phyloP scores from a whole-genome alignment of 2,113 vertebrate genomes.

The Solea senegalensis region DNA sequence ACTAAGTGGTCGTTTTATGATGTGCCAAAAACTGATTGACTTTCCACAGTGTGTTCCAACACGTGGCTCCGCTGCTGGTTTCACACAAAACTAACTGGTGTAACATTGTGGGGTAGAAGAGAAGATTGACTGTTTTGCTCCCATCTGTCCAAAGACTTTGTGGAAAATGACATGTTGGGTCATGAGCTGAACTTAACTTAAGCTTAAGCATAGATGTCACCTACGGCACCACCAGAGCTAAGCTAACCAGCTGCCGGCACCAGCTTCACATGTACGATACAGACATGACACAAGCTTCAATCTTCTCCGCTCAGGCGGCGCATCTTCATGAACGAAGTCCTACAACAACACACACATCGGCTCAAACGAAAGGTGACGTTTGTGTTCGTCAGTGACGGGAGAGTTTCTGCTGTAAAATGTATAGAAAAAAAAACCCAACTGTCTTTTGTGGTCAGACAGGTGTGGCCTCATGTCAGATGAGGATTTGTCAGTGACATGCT shows the following conservation, averaged over 20 bases:
- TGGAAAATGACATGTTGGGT: no score
- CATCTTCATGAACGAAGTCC: neutral
- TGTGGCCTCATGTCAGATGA: slow-evolving; percentile 22
- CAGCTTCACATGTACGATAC: neutral
- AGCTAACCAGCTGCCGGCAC: neutral
- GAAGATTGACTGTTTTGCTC: no score
- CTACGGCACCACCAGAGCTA: neutral
- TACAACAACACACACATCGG: slow-evolving; percentile 1
- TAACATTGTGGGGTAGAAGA: no score
- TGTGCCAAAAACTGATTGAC: slow-evolving; percentile 40
- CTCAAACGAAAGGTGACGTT: neutral
- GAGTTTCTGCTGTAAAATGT: neutral
- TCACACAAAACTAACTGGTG: no score
- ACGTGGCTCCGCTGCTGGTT: neutral
- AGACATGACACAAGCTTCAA: neutral
- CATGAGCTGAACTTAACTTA: no score
- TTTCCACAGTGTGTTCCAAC: slow-evolving; percentile 7
- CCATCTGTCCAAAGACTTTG: no score
- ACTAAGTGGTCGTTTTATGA: slow-evolving; percentile 5
- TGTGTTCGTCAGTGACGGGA: neutral
- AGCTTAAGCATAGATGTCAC: neutral
- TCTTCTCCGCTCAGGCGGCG: neutral
- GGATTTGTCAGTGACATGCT: slow-evolving; percentile 66
- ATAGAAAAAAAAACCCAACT: neutral
- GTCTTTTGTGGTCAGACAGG: slow-evolving; percentile 8